Percentiles rank a stretch among this genome's conserved stretches.
Conservation (phyloP, 1,140 invertebrate genomes). For the Zaprionus tsacasi region DNA sequence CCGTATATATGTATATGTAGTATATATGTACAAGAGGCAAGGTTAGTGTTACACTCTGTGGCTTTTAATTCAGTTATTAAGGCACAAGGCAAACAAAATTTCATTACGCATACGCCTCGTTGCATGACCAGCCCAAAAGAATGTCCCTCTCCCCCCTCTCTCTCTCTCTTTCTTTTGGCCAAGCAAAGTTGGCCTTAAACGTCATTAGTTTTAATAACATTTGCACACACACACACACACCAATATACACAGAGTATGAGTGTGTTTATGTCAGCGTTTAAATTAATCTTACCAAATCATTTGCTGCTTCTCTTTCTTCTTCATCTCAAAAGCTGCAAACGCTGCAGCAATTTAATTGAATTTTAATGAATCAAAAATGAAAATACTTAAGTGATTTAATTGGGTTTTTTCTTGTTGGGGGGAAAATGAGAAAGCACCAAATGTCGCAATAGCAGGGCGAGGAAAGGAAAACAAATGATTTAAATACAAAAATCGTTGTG, state of each 20-base stretch:
- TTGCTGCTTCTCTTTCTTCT: constrained; percentile 36
- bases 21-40: background rate
- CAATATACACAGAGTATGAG: background rate
- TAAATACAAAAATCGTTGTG: constrained; percentile 52
- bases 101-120: constrained; percentile 70
- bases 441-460: constrained; percentile 19
- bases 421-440: constrained; percentile 52
- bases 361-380: constrained; percentile 13
- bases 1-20: background rate
- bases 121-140: constrained; percentile 49
- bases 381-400: constrained; percentile 2
- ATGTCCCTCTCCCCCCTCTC: background rate
- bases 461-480: constrained; percentile 32
- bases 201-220: constrained; percentile 80
- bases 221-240: constrained; percentile 34
- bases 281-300: constrained; percentile 61
- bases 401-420: background rate
- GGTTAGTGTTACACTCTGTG: constrained; percentile 7
- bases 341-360: constrained; percentile 32
- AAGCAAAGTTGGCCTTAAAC: constrained; percentile 60
- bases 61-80: constrained; percentile 73
- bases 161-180: background rate
- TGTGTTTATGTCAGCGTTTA: constrained; percentile 40
- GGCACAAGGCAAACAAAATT: constrained; percentile 62
- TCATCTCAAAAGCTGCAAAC: constrained; percentile 14